Conservation (phyloP, 2,888 invertebrate species). For the Parnassius mnemosyne region DNA sequence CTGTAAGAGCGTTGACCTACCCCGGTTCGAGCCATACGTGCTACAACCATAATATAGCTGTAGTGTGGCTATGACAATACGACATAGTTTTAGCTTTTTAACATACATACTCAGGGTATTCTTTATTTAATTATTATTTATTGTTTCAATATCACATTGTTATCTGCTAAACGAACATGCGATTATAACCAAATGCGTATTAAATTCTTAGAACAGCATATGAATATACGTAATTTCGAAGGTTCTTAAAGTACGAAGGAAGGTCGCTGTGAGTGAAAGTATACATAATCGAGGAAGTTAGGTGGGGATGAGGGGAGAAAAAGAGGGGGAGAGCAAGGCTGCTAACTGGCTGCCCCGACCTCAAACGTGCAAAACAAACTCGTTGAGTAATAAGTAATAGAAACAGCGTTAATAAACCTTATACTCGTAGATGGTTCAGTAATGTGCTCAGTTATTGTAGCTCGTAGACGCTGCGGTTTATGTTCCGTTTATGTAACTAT, state of each 20-base stretch:
- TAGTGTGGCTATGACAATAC: no score
- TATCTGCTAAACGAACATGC: no score
- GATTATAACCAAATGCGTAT: not conserved
- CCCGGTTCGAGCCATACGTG: no score
- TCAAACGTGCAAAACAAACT: constrained; percentile 66
- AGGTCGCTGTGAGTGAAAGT: constrained; percentile 68
- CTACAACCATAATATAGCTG: no score
- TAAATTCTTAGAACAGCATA: constrained; percentile 26
- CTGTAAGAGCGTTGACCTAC: no score
- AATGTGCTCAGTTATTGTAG: constrained; percentile 39
- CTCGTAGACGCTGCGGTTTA: constrained; percentile 14
- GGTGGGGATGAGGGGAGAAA: constrained; percentile 32
- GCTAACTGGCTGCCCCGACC: constrained; percentile 66
- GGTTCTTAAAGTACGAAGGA: constrained; percentile 48
- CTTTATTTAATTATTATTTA: no score
- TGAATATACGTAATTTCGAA: constrained; percentile 40
- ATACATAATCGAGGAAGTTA: constrained; percentile 45
- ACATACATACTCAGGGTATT: no score
- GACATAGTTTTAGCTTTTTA: no score
- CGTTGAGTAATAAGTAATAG: constrained; percentile 73
- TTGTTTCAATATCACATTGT: no score
- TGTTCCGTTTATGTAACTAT: constrained; percentile 13
- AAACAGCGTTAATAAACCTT: constrained; percentile 63
- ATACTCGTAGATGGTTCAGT: constrained; percentile 47
- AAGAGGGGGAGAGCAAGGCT: constrained; percentile 61